Percentiles rank a stretch among this genome's conserved stretches.
These are phyloP conservation scores for Pteropus rufus DNA, from an alignment of 2,797 vertebrate genomes.

Conservation along the genomic window DNA sequence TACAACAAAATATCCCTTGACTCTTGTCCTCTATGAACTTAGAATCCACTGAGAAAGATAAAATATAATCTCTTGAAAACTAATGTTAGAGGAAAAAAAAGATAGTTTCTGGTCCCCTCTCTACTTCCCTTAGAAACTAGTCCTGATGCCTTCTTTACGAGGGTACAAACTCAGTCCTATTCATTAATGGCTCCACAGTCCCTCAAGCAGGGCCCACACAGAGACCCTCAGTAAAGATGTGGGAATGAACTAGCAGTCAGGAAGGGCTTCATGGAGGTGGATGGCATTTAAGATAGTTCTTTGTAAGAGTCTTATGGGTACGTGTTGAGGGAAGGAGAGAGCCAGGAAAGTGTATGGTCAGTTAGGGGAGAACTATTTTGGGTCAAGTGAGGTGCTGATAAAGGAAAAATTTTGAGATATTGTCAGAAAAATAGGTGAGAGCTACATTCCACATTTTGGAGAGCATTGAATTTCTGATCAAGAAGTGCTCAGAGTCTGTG, in stretches of 20 bases:
- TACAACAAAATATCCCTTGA: background rate
- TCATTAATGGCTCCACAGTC: background rate
- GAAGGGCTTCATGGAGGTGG: background rate
- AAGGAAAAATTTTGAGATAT: background rate
- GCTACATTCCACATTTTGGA: background rate
- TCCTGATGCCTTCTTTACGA: background rate
- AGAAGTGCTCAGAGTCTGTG: background rate
- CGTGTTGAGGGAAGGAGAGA: background rate
- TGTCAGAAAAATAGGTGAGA: background rate
- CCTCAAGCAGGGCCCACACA: background rate
- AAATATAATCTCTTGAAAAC: conserved; percentile 20
- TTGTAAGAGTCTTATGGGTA: background rate
- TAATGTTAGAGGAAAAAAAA: background rate
- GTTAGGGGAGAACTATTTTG: background rate
- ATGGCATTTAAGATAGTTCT: background rate
- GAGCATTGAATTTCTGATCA: background rate
- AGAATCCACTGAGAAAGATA: background rate
- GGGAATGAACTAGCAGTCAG: background rate
- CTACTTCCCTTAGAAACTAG: background rate
- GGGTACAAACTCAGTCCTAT: background rate
- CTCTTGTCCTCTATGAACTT: background rate
- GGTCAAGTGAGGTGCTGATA: background rate
- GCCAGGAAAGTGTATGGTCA: background rate
- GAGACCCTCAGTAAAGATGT: background rate
- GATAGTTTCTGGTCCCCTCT: background rate